Conservation (phyloP, 2,888 invertebrate genomes). For the Drosophila sordidula region DNA sequence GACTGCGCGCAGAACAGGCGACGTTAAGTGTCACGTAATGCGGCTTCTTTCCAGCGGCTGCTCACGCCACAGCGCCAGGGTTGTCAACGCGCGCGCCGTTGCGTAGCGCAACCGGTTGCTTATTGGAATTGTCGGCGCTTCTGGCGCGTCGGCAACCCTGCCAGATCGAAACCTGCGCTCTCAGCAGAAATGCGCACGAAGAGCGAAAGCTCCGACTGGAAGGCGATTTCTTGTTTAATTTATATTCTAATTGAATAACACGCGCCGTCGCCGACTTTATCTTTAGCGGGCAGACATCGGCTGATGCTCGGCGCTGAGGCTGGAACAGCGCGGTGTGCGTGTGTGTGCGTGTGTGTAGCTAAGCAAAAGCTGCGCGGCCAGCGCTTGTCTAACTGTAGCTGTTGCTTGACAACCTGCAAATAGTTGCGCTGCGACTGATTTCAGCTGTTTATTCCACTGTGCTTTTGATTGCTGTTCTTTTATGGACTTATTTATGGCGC, state of each 20-base stretch:
- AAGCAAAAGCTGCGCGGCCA: constrained; percentile 30
- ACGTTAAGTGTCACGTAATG: constrained; percentile 53
- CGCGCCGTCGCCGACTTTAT: constrained; percentile 40
- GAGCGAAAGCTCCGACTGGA: constrained; percentile 36
- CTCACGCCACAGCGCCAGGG: constrained; percentile 33
- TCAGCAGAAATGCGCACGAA: constrained; percentile 8
- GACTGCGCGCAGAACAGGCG: constrained; percentile 9
- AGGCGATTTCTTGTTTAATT: constrained; percentile 9
- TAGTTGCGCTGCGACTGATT: constrained; percentile 14
- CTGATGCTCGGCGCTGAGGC: constrained; percentile 31
- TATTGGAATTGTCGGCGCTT: background rate
- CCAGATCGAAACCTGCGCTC: constrained; percentile 17
- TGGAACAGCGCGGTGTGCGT: constrained; percentile 7
- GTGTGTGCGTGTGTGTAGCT: constrained; percentile 1
- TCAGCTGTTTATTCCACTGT: constrained; percentile 5
- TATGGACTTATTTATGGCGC: background rate
- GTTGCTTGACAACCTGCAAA: background rate
- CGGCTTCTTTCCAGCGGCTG: constrained; percentile 52
- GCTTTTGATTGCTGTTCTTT: background rate
- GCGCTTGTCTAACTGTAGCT: constrained; percentile 33
- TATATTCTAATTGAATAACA: constrained; percentile 46
- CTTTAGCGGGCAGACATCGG: constrained; percentile 41
- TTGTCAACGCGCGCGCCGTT: background rate
- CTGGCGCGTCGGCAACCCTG: constrained; percentile 55
- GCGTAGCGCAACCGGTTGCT: background rate